A percentile compares a stretch with the other conserved stretches of the same genome.
These are phyloP conservation scores for Drosophila histrio DNA, from an alignment of 2,888 invertebrate species.

Conservation along the genomic window DNA sequence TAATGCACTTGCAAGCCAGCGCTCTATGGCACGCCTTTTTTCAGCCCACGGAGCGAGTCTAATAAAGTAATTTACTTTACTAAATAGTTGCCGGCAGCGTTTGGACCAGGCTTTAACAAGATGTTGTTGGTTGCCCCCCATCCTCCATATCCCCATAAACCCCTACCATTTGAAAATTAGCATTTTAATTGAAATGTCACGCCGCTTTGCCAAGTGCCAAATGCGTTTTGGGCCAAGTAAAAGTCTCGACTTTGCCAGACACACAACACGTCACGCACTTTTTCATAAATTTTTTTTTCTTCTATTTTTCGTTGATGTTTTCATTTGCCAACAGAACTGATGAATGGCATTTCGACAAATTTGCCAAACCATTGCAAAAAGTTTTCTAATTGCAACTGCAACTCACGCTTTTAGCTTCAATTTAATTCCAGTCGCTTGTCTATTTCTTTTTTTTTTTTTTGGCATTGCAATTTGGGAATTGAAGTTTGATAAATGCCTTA, in stretches of 20 bases:
- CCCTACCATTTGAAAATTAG: slow-evolving; percentile 65
- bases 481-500: slow-evolving; percentile 31
- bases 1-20: slow-evolving; percentile 70
- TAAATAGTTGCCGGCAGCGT: slow-evolving; percentile 73
- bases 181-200: slow-evolving; percentile 82
- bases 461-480: slow-evolving; percentile 5
- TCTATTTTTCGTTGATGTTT: slow-evolving; percentile 52
- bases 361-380: slow-evolving; percentile 28
- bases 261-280: slow-evolving; percentile 67
- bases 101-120: slow-evolving; percentile 61
- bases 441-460: slow-evolving; percentile 5
- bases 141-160: slow-evolving; percentile 7
- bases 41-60: slow-evolving; percentile 58
- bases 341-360: slow-evolving; percentile 56
- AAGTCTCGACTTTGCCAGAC: slow-evolving; percentile 19
- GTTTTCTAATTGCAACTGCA: slow-evolving; percentile 43
- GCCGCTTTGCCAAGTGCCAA: slow-evolving; percentile 68
- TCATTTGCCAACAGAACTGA: slow-evolving; percentile 57
- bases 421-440: slow-evolving; percentile 21
- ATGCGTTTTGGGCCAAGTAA: slow-evolving; percentile 42
- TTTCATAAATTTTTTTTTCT: slow-evolving; percentile 47
- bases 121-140: slow-evolving; percentile 30
- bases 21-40: slow-evolving; percentile 47
- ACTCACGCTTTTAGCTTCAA: slow-evolving; percentile 27
- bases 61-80: slow-evolving; percentile 77